These are phyloP conservation scores for Ariopsis seemanni DNA, from an alignment of 2,113 vertebrate species.

Conservation along the genomic window DNA sequence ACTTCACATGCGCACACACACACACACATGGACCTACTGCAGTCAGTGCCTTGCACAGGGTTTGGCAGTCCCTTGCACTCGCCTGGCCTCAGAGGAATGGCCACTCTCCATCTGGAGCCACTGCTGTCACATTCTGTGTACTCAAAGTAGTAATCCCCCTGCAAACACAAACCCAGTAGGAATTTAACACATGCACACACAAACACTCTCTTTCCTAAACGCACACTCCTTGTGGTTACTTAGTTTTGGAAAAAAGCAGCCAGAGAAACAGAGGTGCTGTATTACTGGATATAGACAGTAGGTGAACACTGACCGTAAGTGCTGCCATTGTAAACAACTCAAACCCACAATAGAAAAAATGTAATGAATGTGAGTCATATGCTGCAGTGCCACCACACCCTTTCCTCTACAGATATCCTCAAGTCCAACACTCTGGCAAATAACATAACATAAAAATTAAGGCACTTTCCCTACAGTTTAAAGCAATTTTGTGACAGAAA, in stretches of 20 bases:
- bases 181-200: slow-evolving; percentile 34
- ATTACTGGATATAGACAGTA: slow-evolving; percentile 1
- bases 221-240: not conserved
- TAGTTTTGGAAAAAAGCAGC: not conserved
- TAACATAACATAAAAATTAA: not conserved
- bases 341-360: slow-evolving; percentile 6
- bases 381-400: slow-evolving; percentile 19
- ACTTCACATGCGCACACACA: not conserved
- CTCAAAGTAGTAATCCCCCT: slow-evolving; percentile 95
- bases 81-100: slow-evolving; percentile 81
- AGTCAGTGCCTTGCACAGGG: slow-evolving; percentile 91
- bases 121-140: slow-evolving; percentile 97
- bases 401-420: slow-evolving; percentile 17
- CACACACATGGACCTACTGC: slow-evolving; percentile 82
- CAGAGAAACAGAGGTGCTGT: not conserved
- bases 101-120: slow-evolving; percentile 94
- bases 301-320: not conserved
- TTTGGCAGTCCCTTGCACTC: slow-evolving; percentile 87
- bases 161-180: slow-evolving; percentile 60
- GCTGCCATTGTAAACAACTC: slow-evolving; percentile 20
- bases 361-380: slow-evolving; percentile 34
- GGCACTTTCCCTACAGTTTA: not conserved
- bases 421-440: not conserved
- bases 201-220: not conserved
- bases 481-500: not conserved